phyloP scores from a whole-genome alignment of 2,113 vertebrate species.

The Tyto alba region DNA sequence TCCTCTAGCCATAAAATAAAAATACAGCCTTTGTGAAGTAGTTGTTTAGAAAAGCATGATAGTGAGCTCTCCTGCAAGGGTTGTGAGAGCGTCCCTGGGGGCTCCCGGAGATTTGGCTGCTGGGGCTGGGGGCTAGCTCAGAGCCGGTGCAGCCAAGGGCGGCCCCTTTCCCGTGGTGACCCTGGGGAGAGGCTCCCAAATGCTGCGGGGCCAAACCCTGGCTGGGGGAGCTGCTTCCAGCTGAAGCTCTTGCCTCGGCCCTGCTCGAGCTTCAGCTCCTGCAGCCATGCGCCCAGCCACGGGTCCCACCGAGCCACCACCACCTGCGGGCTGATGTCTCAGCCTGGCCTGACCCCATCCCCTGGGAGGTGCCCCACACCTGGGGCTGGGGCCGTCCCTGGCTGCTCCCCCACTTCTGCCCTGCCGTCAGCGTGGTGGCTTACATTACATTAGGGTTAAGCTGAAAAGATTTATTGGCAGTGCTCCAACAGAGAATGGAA shows the following conservation, averaged over 20 bases:
- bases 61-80: background rate
- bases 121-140: background rate
- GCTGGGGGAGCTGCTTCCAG: background rate
- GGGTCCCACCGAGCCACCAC: background rate
- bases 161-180: fast-evolving
- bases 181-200: background rate
- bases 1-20: background rate
- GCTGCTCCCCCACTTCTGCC: background rate
- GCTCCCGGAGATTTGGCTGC: background rate
- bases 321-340: fast-evolving
- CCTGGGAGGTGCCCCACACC: background rate
- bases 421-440: background rate
- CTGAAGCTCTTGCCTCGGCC: background rate
- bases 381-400: background rate
- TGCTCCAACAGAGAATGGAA: background rate
- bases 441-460: background rate
- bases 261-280: background rate
- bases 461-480: background rate
- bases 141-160: background rate
- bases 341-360: background rate
- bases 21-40: background rate
- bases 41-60: background rate
- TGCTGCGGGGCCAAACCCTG: background rate
- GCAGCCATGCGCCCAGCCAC: fast-evolving
- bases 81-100: background rate